These are phyloP conservation scores for Protomyctophum bolini DNA, from an alignment of 2,113 vertebrate species.

Conservation along the genomic window DNA sequence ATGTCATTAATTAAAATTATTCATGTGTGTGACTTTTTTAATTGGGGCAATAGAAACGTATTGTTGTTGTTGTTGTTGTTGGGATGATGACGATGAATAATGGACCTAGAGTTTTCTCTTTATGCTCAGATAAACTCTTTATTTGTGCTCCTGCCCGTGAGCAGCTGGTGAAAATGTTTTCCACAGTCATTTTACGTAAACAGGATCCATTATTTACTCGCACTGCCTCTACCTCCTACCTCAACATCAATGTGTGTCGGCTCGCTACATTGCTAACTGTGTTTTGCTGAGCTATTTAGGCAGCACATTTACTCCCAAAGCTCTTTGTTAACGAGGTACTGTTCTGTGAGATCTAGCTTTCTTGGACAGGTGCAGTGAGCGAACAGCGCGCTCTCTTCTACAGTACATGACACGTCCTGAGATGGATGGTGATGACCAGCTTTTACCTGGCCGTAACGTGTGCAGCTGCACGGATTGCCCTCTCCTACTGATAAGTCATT, in stretches of 20 bases:
- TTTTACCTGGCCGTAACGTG: constrained; percentile 45
- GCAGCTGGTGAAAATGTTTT: constrained; percentile 34
- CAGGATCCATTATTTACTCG: constrained; percentile 26
- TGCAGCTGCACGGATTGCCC: constrained; percentile 60
- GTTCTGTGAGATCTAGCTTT: background rate
- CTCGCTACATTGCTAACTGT: constrained; percentile 3
- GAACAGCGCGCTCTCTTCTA: constrained; percentile 23
- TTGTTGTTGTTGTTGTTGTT: too few relatives aligned
- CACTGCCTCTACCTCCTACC: background rate
- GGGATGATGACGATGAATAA: too few relatives aligned
- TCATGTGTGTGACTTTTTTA: too few relatives aligned
- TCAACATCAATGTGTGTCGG: constrained; percentile 4
- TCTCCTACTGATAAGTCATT: constrained; percentile 69
- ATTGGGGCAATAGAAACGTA: too few relatives aligned
- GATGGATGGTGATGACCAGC: constrained; percentile 62
- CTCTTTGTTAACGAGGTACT: constrained; percentile 4
- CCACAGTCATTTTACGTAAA: constrained; percentile 1
- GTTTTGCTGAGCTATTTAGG: constrained; percentile 27
- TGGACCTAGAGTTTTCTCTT: too few relatives aligned
- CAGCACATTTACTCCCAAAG: constrained; percentile 14
- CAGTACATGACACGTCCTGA: constrained; percentile 36
- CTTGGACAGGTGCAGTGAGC: background rate
- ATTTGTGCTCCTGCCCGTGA: constrained; percentile 45
- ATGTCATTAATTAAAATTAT: too few relatives aligned
- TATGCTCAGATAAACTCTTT: background rate